Conservation (phyloP, 2,888 invertebrate species). For the Dione vanillae region DNA sequence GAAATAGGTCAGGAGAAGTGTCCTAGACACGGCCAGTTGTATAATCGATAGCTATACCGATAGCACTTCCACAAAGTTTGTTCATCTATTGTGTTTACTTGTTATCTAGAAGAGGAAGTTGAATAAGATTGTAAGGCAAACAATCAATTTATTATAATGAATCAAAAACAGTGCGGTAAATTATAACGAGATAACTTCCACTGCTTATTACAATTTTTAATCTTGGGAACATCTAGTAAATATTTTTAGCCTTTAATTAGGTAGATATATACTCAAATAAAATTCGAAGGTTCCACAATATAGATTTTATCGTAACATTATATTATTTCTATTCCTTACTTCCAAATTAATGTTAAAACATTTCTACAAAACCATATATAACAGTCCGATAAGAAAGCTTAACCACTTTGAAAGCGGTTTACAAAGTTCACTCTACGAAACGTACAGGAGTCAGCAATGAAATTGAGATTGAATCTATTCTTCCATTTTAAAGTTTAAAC, state of each 20-base stretch:
- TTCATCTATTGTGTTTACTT: slow-evolving; percentile 26
- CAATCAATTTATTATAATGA: slow-evolving; percentile 8
- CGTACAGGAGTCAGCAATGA: slow-evolving; percentile 23
- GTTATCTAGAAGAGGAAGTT: slow-evolving; percentile 13
- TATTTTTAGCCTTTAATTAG: background rate
- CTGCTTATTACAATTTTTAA: background rate
- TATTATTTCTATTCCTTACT: background rate
- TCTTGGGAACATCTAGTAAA: background rate
- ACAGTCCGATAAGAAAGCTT: slow-evolving; percentile 13
- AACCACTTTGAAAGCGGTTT: slow-evolving; percentile 26
- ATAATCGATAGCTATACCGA: slow-evolving; percentile 31
- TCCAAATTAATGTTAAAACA: slow-evolving; percentile 8
- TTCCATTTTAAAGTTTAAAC: slow-evolving; percentile 27
- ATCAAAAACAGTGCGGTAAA: background rate
- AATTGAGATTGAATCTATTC: slow-evolving; percentile 26
- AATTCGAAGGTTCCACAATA: background rate
- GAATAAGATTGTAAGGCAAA: slow-evolving; percentile 10
- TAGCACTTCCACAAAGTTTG: slow-evolving; percentile 27
- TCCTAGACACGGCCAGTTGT: slow-evolving; percentile 19
- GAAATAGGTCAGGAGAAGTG: slow-evolving; percentile 30
- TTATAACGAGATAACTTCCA: background rate
- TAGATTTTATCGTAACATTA: background rate
- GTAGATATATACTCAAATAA: background rate
- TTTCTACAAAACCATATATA: slow-evolving; percentile 18
- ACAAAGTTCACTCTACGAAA: slow-evolving; percentile 21